Evolutionary conservation across 2,113 vertebrate genomes (phyloP), one percentile per base, ranked within the genome.

Genomic region (Catharus bicknelli): DNA sequence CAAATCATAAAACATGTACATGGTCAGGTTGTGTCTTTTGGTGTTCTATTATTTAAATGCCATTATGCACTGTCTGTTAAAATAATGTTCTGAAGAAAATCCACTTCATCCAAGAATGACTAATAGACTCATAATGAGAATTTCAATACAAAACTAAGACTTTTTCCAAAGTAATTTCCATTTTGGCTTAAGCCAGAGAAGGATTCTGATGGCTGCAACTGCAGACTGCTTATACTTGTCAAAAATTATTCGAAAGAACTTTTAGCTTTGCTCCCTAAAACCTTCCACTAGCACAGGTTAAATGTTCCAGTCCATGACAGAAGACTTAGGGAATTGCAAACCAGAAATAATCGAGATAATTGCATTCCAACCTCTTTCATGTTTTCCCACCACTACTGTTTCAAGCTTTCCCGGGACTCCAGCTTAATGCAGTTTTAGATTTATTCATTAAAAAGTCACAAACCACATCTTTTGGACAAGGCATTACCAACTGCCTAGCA

Each of bases 291-390:
- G n/a, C 19, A 59, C n/a, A 78, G 30, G 16, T 48, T 80, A 84
- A 93, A 57, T 23, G 15, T 23, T 90, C 23, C 32, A 92, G 40
- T 34, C 47, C 51, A 67, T 70, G 40, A 88, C 34, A 47, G 63
- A 79, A 85, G 27, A 74, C 59, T 68, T 73, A 21, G 15, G 13
- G 32, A 19, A 16, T 29, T 84, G 42, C 27, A 96, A 94, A 85
- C 21, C 51, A 85, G 82, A 83, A 90, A 78, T 55, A 90, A 94
- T 25, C 54, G 68, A 75, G n/a, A 64, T 83, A 91, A 96, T 83
- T 87, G 15, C 27, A 70, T 87, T 90, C 78, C 40, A 83, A 23
- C 17, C 27, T 22, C n/a, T 51, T 87, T 93, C 67, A 55, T 85
- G 13, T 34, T 89, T 96, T 89, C 55, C 67, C 67, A 76, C 54